Conservation (phyloP, 2,797 vertebrate species). For the Melanogrammus aeglefinus region DNA sequence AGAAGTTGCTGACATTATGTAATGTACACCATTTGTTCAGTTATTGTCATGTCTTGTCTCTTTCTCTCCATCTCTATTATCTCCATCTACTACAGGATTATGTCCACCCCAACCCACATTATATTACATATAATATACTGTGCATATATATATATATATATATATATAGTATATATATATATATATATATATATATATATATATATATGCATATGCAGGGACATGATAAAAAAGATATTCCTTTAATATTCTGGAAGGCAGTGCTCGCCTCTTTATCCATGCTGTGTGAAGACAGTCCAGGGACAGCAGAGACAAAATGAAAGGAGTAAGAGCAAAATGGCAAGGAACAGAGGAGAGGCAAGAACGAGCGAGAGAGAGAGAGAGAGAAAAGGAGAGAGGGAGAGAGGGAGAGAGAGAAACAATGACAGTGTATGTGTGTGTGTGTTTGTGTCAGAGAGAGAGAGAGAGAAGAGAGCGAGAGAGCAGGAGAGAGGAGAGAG, state of each 20-base stretch:
- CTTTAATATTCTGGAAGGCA: conserved; percentile 55
- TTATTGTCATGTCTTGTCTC: conserved; percentile 51
- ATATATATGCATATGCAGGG: conserved; percentile 25
- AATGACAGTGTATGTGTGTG: conserved; percentile 12
- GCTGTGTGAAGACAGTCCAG: conserved; percentile 49
- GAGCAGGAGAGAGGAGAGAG: conserved; percentile 10
- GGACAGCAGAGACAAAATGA: not conserved
- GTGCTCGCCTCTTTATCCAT: conserved; percentile 61
- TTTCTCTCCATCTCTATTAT: conserved; percentile 30
- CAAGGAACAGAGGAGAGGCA: not conserved
- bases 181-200: not conserved
- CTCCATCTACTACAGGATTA: conserved; percentile 48
- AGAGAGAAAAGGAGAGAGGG: conserved; percentile 18
- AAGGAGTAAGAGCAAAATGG: not conserved
- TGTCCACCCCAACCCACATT: conserved; percentile 26
- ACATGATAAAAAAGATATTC: conserved; percentile 58
- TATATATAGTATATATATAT: conserved; percentile 1
- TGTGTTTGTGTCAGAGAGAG: conserved; percentile 25
- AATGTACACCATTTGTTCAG: conserved; percentile 63
- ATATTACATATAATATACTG: not conserved
- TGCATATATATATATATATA: not conserved
- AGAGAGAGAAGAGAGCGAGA: conserved; percentile 34
- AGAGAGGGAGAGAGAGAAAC: conserved; percentile 42
- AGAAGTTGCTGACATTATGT: conserved; percentile 64
- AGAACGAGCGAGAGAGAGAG: not conserved